Evolutionary conservation across 2,113 vertebrate genomes (phyloP), one percentile per base, ranked within the genome.

Genomic region (Polypterus bichir): DNA sequence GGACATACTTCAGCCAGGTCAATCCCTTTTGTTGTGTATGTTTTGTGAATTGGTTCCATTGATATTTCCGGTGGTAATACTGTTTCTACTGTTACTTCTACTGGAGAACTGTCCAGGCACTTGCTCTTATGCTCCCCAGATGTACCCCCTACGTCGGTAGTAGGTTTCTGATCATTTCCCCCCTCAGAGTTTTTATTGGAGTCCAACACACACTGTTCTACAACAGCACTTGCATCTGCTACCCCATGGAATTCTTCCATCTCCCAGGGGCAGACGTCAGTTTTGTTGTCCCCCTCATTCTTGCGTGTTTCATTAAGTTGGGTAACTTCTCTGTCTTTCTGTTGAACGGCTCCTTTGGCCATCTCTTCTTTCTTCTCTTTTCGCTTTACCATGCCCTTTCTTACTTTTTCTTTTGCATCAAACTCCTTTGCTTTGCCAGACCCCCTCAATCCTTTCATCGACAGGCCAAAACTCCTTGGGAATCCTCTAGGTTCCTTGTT

Each of bases 251-350:
- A 27, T 27, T 27, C 27, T 54, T 57, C 66, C 9, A 44, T 69
- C 3, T 85, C 83, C 83, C 78, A 82, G 53, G 81, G 77, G 69
- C 75, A 85, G 11, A 78, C 58, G 54, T 85, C 81, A 57, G 70
- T 57, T 10, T 73, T 71, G 10, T 55, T 27, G 27, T 49, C 74
- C 74, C 44, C 67, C 56, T 61, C 71, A 77, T 57, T 73, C 65
- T 73, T 71, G 62, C 69, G 69, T 65, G 54, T 7, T 71, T 71
- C 57, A 65, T 62, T 66, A 63, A 45, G 10, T 44, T 27, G 52
- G 59, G 10, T 47, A 6, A 11, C 54, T 8, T 9, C 9, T 8
- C 9, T 8, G 54, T 59, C 57, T 3, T 52, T 54, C 9, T 11
- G 46, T 47, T 47, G 6, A 52, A 47, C 46, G 9, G 49, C 45